These are phyloP conservation scores for Rhinogobius similis DNA, from an alignment of 2,113 vertebrate genomes.

Conservation along the genomic window DNA sequence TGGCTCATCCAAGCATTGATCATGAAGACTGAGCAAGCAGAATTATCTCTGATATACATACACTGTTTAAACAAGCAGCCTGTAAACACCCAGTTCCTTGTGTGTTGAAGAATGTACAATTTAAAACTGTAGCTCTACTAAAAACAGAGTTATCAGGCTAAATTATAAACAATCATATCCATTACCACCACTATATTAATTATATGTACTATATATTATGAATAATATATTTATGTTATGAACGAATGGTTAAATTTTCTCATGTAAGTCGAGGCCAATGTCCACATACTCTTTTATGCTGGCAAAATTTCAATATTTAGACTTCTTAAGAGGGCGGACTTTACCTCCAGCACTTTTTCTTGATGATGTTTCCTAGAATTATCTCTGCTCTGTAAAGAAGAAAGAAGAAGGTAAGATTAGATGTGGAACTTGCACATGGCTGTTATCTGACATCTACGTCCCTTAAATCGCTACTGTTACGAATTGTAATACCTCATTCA, in stretches of 20 bases:
- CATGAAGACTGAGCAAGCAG: neutral
- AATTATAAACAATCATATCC: neutral
- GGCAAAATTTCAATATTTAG: conserved; percentile 1
- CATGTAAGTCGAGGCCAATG: neutral
- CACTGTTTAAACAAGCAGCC: neutral
- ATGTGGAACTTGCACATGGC: conserved; percentile 14
- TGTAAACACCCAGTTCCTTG: neutral
- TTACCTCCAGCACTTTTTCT: conserved; percentile 98
- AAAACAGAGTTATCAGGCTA: neutral
- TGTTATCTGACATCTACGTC: conserved; percentile 52
- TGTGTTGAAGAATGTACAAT: neutral
- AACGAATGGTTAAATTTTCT: too few species aligned
- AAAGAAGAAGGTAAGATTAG: conserved; percentile 40
- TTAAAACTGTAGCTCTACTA: neutral
- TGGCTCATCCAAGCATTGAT: neutral
- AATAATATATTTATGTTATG: too few species aligned
- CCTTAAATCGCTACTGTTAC: conserved; percentile 14
- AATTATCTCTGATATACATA: neutral
- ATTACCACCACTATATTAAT: too few species aligned
- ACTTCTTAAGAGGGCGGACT: conserved; percentile 9
- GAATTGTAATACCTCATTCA: conserved; percentile 7
- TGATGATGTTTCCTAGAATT: conserved; percentile 97
- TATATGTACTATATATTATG: too few species aligned
- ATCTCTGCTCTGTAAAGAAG: conserved; percentile 87
- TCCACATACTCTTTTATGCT: neutral